Evolutionary conservation across 2,797 vertebrate genomes (phyloP), one percentile per base, ranked within the genome.

Genomic region (Macroramphosus scolopax): DNA sequence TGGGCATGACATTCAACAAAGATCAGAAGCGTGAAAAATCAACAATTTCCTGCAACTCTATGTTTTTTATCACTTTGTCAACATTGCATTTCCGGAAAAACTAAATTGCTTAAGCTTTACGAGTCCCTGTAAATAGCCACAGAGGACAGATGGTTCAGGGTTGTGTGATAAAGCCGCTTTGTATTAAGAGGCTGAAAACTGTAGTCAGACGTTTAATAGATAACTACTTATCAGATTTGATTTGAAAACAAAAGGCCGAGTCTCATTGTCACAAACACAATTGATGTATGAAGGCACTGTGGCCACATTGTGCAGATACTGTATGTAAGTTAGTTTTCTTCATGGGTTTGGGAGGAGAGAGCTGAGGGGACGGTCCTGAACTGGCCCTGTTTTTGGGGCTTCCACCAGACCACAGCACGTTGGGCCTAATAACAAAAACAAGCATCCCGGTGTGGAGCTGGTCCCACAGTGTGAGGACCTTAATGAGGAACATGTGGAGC

Each of bases 401-500:
- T 81, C 76, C 64, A 84, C 71, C 75, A 77, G 77, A 84, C 87
- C 83, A 73, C 84, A 87, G 82, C 78, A 77, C 72, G 68, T 83
- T 85, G 80, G 77, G 72, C 79, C 87, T 88, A 91, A 89, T 90
- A 90, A 89, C 82, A 89, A 90, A 89, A 90, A 89, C 88, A 90
- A 89, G 87, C 89, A 85, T 85, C 77, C 69, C 17, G 81, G 87
- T 88, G 87, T 83, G 87, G 84, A 86, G 78, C 86, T 85, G 78
- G 78, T 79, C 86, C 86, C 80, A 80, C 88, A 84, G 85, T 90
- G 88, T 88, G 86, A 90, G 88, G 81, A 85, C 74, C 78, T 82
- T 91, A 92, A 92, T 90, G 89, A 88, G 85, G 73, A 90, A 88
- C 91, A 92, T 90, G 89, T 92, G 90, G 86, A 75, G 86, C 80